Conservation (phyloP, 1,140 invertebrate genomes). For the Papilio dardanus region DNA sequence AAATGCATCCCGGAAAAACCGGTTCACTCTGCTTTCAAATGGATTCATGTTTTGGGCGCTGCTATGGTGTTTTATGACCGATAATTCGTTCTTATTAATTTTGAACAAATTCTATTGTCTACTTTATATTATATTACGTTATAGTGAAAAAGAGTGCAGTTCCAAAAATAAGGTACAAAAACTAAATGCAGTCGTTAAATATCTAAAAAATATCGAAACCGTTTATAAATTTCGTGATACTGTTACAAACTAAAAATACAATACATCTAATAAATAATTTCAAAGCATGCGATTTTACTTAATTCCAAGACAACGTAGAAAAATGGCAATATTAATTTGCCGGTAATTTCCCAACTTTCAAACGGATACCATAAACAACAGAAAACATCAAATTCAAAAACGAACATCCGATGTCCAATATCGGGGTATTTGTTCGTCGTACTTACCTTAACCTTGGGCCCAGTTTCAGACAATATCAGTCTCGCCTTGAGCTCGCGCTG, state of each 20-base stretch:
- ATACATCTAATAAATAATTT: not conserved
- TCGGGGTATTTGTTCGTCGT: constrained; percentile 2
- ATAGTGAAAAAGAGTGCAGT: not conserved
- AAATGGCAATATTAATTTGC: constrained; percentile 1
- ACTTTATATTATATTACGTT: no score
- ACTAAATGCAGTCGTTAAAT: no score
- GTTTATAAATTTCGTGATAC: not conserved
- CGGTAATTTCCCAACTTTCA: not conserved
- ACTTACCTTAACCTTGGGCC: constrained; percentile 51
- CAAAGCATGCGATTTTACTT: not conserved
- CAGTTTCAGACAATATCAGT: constrained; percentile 45
- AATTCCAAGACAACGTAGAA: not conserved
- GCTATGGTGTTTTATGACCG: not conserved
- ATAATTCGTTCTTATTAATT: no score
- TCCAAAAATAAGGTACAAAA: no score
- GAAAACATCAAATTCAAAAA: not conserved
- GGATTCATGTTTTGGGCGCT: not conserved
- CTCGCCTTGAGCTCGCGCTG: constrained; percentile 45
- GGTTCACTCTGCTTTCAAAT: not conserved
- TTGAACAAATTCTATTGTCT: no score
- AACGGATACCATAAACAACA: not conserved
- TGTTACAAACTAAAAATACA: no score
- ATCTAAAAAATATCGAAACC: no score
- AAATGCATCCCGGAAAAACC: not conserved
- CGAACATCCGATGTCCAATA: constrained; percentile 13